A percentile compares a stretch with the other conserved stretches of the same genome.
phyloP scores from a whole-genome alignment of 2,113 vertebrate genomes.

The Lasiurus borealis region DNA sequence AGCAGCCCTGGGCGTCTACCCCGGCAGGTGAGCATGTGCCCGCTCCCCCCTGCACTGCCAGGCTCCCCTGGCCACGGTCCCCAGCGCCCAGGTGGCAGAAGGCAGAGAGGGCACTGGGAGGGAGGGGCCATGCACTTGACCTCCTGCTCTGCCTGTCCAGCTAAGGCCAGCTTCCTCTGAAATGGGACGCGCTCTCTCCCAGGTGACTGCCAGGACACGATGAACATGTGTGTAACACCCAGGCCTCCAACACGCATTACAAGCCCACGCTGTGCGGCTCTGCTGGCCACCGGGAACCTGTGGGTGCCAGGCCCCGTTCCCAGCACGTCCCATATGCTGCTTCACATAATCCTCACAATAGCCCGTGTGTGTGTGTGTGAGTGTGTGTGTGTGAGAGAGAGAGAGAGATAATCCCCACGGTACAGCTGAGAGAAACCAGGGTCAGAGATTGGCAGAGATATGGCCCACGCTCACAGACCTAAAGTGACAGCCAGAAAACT shows the following conservation, averaged over 20 bases:
- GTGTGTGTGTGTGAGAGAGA: too few relatives aligned
- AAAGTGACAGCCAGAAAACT: neutral
- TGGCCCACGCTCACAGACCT: neutral
- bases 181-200: neutral
- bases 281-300: neutral
- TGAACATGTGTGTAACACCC: neutral
- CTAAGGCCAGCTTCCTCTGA: neutral
- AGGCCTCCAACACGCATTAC: neutral
- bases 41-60: neutral
- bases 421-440: neutral
- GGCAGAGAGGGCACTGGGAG: neutral
- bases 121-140: neutral
- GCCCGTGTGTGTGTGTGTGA: too few relatives aligned
- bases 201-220: neutral
- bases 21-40: neutral
- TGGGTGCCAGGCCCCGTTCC: neutral
- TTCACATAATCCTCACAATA: too few relatives aligned
- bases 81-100: neutral
- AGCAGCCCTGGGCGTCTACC: neutral
- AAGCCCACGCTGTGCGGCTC: neutral
- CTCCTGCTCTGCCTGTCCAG: conserved; percentile 7
- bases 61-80: neutral
- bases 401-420: neutral
- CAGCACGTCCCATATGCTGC: neutral
- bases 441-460: neutral